Conservation (phyloP, 1,140 invertebrate species). For the Hestina assimilis region DNA sequence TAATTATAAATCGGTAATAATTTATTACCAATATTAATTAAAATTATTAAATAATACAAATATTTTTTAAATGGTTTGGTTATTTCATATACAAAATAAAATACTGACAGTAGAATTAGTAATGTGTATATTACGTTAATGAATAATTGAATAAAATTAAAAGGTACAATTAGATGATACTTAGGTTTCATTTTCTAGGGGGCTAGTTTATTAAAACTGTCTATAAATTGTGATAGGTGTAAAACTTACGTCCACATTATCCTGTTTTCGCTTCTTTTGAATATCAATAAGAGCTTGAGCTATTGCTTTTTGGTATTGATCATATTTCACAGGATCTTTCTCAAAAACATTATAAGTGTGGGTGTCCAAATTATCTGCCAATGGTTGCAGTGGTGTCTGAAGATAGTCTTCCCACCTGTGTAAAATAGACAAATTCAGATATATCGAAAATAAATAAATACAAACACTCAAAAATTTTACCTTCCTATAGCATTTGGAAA, state of each 20-base stretch:
- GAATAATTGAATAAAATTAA: no score
- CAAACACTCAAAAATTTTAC: no score
- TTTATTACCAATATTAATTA: neutral
- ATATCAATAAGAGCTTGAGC: slow-evolving; percentile 84
- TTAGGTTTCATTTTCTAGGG: no score
- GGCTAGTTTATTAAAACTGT: neutral
- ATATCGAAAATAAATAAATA: neutral
- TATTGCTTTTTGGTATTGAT: slow-evolving; percentile 92
- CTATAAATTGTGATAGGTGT: neutral
- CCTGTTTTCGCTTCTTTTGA: slow-evolving; percentile 32
- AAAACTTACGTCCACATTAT: slow-evolving; percentile 17
- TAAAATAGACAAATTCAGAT: neutral
- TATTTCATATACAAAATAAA: no score
- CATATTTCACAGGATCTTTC: slow-evolving; percentile 98
- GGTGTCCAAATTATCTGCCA: slow-evolving; percentile 97
- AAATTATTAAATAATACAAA: neutral
- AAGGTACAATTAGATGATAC: no score
- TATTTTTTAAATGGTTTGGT: neutral
- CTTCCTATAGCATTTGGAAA: no score
- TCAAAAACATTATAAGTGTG: slow-evolving; percentile 99
- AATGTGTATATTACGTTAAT: no score
- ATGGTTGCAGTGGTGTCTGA: slow-evolving; percentile 93
- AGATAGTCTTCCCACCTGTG: slow-evolving; percentile 95
- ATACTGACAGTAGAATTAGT: no score
- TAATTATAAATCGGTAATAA: slow-evolving; percentile 7